Percentiles rank a stretch among this genome's conserved stretches.
Evolutionary conservation across 92 coral and sea anemone species (phyloP).

Genomic region (Plumapathes pennacea): DNA sequence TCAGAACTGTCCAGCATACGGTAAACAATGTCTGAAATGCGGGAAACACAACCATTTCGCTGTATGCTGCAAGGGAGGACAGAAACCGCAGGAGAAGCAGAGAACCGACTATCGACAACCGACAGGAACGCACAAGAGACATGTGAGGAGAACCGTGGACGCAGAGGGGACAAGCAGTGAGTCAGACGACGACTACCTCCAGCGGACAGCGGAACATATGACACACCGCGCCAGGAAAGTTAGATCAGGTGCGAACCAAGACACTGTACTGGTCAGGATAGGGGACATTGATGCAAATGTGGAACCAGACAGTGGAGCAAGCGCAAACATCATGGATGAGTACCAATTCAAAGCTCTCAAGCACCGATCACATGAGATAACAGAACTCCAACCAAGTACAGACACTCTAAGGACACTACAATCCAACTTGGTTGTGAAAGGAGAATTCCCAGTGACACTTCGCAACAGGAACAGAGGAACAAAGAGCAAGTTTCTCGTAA

Average conservation of each 20-base stretch:
- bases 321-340: slow-evolving; percentile 19
- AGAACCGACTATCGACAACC: neutral
- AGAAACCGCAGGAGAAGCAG: neutral
- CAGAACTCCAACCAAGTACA: slow-evolving; percentile 21
- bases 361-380: slow-evolving; percentile 18
- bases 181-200: slow-evolving; percentile 26
- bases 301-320: slow-evolving; percentile 14
- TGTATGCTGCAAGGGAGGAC: slow-evolving; percentile 20
- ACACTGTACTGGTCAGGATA: slow-evolving; percentile 46
- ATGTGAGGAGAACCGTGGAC: slow-evolving; percentile 15
- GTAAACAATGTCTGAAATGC: slow-evolving; percentile 57
- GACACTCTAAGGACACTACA: slow-evolving; percentile 38
- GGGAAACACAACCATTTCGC: slow-evolving; percentile 52
- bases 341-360: slow-evolving; percentile 42
- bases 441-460: slow-evolving; percentile 31
- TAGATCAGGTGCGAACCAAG: slow-evolving; percentile 16
- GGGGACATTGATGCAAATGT: slow-evolving; percentile 53
- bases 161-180: slow-evolving; percentile 21
- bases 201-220: slow-evolving; percentile 32
- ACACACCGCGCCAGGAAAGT: slow-evolving; percentile 13
- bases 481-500: slow-evolving; percentile 20
- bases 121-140: neutral
- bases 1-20: slow-evolving; percentile 48
- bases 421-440: slow-evolving; percentile 42
- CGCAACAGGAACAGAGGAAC: slow-evolving; percentile 26